Percentiles rank a stretch among this genome's conserved stretches.
Evolutionary conservation across 2,888 invertebrate species (phyloP).

Genomic region (Acanthosepion lycidas): DNA sequence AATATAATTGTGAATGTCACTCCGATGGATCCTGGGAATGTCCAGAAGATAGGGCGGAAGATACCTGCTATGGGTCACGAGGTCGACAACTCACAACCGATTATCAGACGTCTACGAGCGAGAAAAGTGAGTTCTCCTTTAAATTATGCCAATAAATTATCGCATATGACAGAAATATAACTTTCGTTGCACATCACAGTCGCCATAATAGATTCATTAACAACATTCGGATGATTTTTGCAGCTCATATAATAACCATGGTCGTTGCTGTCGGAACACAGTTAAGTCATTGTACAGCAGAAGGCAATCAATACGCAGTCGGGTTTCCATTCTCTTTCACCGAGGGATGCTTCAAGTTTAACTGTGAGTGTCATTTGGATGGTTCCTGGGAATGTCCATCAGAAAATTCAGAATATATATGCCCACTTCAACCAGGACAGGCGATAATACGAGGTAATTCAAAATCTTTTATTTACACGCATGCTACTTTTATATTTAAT

Average conservation of each 20-base stretch:
- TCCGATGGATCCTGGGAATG: conserved; percentile 41
- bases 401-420: conserved; percentile 52
- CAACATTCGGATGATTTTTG: neutral
- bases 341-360: neutral
- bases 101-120: neutral
- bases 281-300: conserved; percentile 2
- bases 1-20: conserved; percentile 51
- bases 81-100: neutral
- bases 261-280: neutral
- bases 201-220: neutral
- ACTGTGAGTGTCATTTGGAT: conserved; percentile 34
- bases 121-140: neutral
- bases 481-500: too few relatives aligned
- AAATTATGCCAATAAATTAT: too few relatives aligned
- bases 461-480: neutral
- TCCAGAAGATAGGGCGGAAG: conserved; percentile 55
- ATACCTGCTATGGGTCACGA: neutral
- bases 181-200: neutral
- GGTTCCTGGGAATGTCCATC: conserved; percentile 45
- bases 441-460: neutral
- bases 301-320: neutral
- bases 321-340: neutral
- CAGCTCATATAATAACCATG: neutral
- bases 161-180: neutral
- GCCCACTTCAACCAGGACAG: neutral